These are phyloP conservation scores for Darevskia mixta DNA, from an alignment of 2,797 vertebrate species.

Conservation along the genomic window DNA sequence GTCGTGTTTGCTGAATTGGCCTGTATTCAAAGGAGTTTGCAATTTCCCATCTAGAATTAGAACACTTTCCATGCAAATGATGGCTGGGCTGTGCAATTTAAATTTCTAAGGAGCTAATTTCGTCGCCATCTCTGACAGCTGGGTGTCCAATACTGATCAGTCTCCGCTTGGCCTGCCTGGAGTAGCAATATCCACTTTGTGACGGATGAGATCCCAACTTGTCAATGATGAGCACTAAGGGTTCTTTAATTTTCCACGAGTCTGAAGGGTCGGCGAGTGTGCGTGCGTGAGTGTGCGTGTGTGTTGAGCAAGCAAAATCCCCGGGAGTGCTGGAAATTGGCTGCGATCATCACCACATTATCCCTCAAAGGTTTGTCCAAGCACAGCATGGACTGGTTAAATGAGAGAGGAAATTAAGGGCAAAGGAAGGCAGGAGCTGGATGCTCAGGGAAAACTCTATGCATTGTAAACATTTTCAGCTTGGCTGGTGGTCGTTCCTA, in stretches of 20 bases:
- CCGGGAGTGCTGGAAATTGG: neutral
- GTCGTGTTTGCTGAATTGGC: slow-evolving; percentile 27
- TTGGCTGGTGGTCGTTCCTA: neutral
- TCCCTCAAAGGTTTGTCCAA: neutral
- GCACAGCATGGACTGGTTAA: neutral
- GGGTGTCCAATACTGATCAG: slow-evolving; percentile 6
- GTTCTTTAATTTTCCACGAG: neutral
- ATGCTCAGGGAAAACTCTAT: neutral
- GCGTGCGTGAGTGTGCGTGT: no score
- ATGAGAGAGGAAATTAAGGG: neutral
- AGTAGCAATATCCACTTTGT: slow-evolving; percentile 24
- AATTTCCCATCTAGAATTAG: slow-evolving; percentile 46
- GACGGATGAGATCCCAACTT: neutral
- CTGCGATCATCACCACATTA: neutral
- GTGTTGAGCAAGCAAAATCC: neutral
- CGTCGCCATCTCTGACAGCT: accelerated
- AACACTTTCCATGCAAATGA: slow-evolving; percentile 61
- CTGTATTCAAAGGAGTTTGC: slow-evolving; percentile 36
- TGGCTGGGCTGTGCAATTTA: slow-evolving; percentile 37
- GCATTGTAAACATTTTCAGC: neutral
- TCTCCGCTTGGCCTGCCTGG: slow-evolving; percentile 4
- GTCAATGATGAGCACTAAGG: neutral
- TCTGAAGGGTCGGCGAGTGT: neutral
- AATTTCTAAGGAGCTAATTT: slow-evolving; percentile 26
- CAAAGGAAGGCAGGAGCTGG: neutral